Evolutionary conservation across 1,140 invertebrate genomes (phyloP).

Genomic region (Diplogasteroides magnus): DNA sequence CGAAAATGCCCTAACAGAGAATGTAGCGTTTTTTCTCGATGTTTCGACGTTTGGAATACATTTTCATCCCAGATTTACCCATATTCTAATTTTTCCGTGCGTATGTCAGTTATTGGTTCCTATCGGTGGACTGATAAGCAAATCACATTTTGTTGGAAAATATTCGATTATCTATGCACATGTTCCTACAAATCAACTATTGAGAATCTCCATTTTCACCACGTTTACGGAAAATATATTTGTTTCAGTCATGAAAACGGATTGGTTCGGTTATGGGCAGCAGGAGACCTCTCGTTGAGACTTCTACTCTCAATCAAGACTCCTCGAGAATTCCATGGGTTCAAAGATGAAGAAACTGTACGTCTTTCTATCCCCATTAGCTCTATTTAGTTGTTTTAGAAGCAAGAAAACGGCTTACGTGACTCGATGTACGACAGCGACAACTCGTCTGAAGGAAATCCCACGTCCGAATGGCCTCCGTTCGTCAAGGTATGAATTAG

Average conservation of each 20-base stretch:
- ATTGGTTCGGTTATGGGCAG: not conserved
- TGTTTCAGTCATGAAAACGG: not conserved
- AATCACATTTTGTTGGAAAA: not conserved
- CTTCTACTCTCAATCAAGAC: not conserved
- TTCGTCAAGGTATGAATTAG: constrained; percentile 5
- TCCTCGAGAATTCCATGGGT: not conserved
- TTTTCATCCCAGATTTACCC: no score
- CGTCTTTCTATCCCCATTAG: no score
- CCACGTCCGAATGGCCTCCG: constrained; percentile 9
- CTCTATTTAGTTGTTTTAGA: no score
- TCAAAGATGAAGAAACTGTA: not conserved
- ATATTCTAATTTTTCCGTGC: no score
- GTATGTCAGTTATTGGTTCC: no score
- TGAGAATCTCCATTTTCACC: no score
- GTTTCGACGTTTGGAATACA: no score
- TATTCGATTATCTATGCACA: not conserved
- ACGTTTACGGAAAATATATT: no score
- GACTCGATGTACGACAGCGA: not conserved
- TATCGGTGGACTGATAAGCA: no score
- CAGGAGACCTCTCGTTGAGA: not conserved
- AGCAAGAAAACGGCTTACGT: no score
- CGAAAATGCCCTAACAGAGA: no score
- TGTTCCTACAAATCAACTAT: not conserved
- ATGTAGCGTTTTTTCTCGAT: no score
- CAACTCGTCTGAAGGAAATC: not conserved